Conservation (phyloP, 2,113 vertebrate genomes). For the Bubalus kerabau region DNA sequence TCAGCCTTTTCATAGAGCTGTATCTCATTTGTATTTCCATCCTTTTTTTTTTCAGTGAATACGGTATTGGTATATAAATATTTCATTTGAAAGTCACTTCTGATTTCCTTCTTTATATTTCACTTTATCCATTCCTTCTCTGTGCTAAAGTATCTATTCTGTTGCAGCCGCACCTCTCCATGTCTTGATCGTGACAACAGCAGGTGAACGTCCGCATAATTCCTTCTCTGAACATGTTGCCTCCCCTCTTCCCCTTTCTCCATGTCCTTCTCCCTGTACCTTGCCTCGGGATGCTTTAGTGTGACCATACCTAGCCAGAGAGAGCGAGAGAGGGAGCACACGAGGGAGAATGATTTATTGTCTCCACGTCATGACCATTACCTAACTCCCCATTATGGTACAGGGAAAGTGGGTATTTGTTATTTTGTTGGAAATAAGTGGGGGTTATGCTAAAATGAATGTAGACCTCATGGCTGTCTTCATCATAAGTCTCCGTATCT, state of each 20-base stretch:
- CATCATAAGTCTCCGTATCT: not conserved
- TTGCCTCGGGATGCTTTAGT: constrained; percentile 81
- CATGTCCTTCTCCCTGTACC: constrained; percentile 46
- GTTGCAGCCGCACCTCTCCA: constrained; percentile 94
- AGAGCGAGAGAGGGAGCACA: not conserved
- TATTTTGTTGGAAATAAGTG: not conserved
- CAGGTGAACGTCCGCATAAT: constrained; percentile 93
- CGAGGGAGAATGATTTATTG: not conserved
- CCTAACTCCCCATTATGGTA: not conserved
- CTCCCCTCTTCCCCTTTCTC: constrained; percentile 48
- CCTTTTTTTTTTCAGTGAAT: not conserved
- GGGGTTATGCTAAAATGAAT: not conserved
- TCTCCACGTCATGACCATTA: not conserved
- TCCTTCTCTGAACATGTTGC: constrained; percentile 76
- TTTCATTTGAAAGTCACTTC: constrained; percentile 64
- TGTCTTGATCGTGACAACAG: constrained; percentile 97
- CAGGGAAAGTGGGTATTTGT: not conserved
- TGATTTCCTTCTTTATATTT: constrained; percentile 73
- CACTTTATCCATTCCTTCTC: constrained; percentile 76
- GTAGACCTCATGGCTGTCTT: not conserved
- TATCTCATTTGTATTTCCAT: constrained; percentile 13
- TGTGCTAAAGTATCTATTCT: constrained; percentile 88
- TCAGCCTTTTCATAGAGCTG: not conserved
- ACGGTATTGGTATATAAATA: constrained; percentile 38
- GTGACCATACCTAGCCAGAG: constrained; percentile 55